Evolutionary conservation across 1,140 invertebrate species (phyloP).

Genomic region (Physella acuta): DNA sequence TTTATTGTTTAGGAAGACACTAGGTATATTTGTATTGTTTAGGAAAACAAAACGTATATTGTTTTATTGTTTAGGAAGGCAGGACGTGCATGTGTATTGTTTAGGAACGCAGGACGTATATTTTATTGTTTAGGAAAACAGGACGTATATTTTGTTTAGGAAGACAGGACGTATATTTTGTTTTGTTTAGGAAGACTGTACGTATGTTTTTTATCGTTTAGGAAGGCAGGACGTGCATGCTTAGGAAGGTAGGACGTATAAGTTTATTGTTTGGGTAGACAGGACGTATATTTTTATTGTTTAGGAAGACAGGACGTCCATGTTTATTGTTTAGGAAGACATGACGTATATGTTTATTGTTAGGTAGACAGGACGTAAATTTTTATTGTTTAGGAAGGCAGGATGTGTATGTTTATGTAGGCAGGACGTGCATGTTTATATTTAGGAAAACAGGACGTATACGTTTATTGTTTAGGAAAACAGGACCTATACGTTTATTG

Average conservation of each 20-base stretch:
- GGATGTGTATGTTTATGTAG: not conserved
- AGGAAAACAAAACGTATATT: not conserved
- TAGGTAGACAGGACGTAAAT: not conserved
- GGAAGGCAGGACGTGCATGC: not conserved
- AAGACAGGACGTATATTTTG: not conserved
- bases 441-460: not conserved
- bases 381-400: not conserved
- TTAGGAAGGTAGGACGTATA: not conserved
- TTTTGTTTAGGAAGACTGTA: not conserved
- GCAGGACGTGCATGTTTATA: not conserved
- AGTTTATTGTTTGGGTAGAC: no score
- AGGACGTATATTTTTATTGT: not conserved
- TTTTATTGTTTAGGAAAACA: not conserved
- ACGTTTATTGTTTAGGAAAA: not conserved
- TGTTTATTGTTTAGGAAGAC: not conserved
- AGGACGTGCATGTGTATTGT: no score
- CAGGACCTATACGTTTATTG: not conserved
- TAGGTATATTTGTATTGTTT: not conserved
- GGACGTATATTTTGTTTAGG: not conserved
- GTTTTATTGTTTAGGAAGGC: not conserved
- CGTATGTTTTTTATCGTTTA: not conserved
- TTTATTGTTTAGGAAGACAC: not conserved
- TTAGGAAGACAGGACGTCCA: not conserved
- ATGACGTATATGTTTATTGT: not conserved
- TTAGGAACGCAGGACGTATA: no score